Percentiles rank a stretch among this genome's conserved stretches.
These are phyloP conservation scores for Mormyrus lacerda DNA, from an alignment of 2,113 vertebrate genomes.

Conservation along the genomic window DNA sequence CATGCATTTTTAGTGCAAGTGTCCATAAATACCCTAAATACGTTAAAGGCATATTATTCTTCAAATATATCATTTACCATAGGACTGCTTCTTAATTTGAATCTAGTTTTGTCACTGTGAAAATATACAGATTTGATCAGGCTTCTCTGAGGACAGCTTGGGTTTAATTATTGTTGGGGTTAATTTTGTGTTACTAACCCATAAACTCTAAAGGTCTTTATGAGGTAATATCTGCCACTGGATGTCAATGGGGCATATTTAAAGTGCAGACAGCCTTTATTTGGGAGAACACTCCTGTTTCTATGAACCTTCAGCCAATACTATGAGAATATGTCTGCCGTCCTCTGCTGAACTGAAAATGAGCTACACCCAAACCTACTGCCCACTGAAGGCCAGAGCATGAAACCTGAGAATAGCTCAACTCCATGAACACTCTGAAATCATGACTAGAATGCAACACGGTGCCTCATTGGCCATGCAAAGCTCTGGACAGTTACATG, in stretches of 20 bases:
- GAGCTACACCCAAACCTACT: not conserved
- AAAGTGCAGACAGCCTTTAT: not conserved
- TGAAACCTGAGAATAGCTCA: not conserved
- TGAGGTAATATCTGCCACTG: constrained; percentile 20
- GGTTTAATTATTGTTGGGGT: constrained; percentile 28
- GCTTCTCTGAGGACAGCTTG: constrained; percentile 7
- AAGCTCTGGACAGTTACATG: not conserved
- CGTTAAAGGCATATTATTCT: not conserved
- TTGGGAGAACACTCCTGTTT: not conserved
- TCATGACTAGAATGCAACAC: not conserved
- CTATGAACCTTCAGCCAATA: not conserved
- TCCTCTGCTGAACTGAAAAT: not conserved
- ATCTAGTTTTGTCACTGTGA: constrained; percentile 13
- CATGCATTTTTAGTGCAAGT: not conserved
- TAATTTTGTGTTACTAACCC: constrained; percentile 22
- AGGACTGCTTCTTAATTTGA: constrained; percentile 6
- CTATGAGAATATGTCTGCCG: not conserved
- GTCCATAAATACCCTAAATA: not conserved
- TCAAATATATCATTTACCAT: not conserved
- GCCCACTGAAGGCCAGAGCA: not conserved
- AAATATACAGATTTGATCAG: constrained; percentile 10
- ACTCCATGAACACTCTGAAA: not conserved
- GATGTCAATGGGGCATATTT: constrained; percentile 2
- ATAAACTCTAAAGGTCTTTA: constrained; percentile 2
- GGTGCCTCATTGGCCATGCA: not conserved